These are phyloP conservation scores for Centropristis striata DNA, from an alignment of 2,113 vertebrate species.

Conservation along the genomic window DNA sequence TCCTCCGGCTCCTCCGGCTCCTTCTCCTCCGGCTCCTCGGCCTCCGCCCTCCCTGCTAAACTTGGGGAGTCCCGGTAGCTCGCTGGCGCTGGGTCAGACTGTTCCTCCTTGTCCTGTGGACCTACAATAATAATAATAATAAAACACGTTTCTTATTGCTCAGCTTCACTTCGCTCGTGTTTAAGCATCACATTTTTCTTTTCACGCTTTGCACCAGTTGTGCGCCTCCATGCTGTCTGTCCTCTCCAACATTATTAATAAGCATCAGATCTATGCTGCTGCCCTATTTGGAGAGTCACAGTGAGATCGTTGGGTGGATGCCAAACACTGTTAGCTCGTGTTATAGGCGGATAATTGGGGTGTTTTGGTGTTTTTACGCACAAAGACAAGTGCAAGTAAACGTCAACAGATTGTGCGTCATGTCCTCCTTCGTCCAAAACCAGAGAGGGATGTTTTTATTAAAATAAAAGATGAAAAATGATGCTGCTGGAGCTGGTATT, in stretches of 20 bases:
- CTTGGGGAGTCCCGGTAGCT: conserved; percentile 87
- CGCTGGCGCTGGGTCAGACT: conserved; percentile 55
- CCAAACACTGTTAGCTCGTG: conserved; percentile 10
- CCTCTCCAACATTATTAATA: conserved; percentile 4
- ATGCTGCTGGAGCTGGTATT: background rate
- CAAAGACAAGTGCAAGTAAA: background rate
- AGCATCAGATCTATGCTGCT: background rate
- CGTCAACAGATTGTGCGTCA: background rate
- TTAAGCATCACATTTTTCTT: background rate
- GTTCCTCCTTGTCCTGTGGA: conserved; percentile 25
- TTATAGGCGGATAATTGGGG: background rate
- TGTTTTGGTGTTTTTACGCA: conserved; percentile 41
- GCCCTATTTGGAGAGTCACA: background rate
- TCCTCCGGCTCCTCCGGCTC: too few relatives aligned
- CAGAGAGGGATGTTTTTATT: background rate
- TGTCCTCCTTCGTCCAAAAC: background rate
- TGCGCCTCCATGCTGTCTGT: background rate
- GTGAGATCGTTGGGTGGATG: conserved; percentile 4
- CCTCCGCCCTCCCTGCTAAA: conserved; percentile 75
- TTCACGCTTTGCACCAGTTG: background rate
- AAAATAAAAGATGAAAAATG: background rate
- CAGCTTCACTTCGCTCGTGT: background rate
- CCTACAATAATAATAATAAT: conserved; percentile 28
- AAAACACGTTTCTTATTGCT: background rate
- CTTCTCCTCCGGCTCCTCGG: conserved; percentile 65